Evolutionary conservation across 2,888 invertebrate genomes (phyloP).

Genomic region (Drosophila ustulata): DNA sequence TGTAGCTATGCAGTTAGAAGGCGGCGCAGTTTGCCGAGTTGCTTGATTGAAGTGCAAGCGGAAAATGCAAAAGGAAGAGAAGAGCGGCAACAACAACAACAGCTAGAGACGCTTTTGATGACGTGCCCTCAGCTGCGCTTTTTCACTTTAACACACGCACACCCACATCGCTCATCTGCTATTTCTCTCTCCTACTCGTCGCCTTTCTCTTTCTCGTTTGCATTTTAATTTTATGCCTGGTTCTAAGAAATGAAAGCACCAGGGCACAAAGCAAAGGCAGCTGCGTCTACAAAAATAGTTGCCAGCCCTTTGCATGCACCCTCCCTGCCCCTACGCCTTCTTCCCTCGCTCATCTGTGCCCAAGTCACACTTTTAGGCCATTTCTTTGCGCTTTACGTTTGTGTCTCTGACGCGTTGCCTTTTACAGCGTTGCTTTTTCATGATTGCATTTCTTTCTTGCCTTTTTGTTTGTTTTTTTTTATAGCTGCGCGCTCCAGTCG

Average conservation of each 20-base stretch:
- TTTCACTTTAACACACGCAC: slow-evolving; percentile 59
- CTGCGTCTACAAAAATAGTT: slow-evolving; percentile 74
- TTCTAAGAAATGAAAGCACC: slow-evolving; percentile 46
- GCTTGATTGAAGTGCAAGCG: slow-evolving; percentile 57
- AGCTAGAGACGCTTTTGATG: slow-evolving; percentile 61
- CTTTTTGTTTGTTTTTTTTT: slow-evolving; percentile 19
- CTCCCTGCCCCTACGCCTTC: neutral
- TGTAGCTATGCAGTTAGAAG: slow-evolving; percentile 20
- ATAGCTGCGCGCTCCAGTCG: slow-evolving; percentile 17
- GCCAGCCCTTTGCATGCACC: slow-evolving; percentile 30
- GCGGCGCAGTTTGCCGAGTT: slow-evolving; percentile 26
- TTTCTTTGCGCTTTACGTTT: slow-evolving; percentile 64
- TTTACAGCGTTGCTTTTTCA: slow-evolving; percentile 54
- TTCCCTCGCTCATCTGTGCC: slow-evolving; percentile 1
- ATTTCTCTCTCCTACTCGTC: slow-evolving; percentile 34
- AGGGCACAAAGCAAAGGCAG: slow-evolving; percentile 48
- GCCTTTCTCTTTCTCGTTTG: slow-evolving; percentile 47
- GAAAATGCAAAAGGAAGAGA: slow-evolving; percentile 14
- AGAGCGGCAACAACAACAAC: slow-evolving; percentile 7
- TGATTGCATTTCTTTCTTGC: slow-evolving; percentile 65
- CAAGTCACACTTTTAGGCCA: slow-evolving; percentile 75
- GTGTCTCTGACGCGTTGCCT: slow-evolving; percentile 34
- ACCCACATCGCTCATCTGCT: neutral
- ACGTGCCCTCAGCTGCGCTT: slow-evolving; percentile 72
- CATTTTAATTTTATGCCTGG: slow-evolving; percentile 73